A percentile compares a stretch with the other conserved stretches of the same genome.
These are phyloP conservation scores for Epinotia nisella DNA, from an alignment of 2,888 invertebrate genomes.

Conservation along the genomic window DNA sequence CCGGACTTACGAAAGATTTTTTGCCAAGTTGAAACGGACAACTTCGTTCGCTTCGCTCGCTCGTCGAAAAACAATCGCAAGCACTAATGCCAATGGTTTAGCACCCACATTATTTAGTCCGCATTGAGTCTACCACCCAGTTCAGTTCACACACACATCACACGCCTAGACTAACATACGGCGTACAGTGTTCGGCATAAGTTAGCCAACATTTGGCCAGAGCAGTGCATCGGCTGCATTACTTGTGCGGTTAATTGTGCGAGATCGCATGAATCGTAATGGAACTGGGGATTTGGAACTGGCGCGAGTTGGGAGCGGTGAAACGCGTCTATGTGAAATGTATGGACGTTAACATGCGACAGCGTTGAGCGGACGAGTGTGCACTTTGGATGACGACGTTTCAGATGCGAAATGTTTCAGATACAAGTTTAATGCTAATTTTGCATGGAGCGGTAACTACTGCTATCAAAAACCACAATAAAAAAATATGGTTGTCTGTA, in stretches of 20 bases:
- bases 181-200: not conserved
- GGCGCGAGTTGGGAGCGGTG: not conserved
- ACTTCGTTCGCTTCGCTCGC: too few relatives aligned
- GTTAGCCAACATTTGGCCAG: not conserved
- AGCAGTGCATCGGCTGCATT: not conserved
- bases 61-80: too few relatives aligned
- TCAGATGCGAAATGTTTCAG: too few relatives aligned
- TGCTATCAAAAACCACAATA: too few relatives aligned
- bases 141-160: not conserved
- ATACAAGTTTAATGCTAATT: too few relatives aligned
- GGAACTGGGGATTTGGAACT: not conserved
- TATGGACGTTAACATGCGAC: not conserved
- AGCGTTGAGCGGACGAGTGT: not conserved
- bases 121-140: not conserved
- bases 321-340: not conserved
- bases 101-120: not conserved
- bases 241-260: conserved; percentile 27
- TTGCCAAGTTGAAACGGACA: too few relatives aligned
- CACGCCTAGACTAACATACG: not conserved
- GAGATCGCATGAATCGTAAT: conserved; percentile 16
- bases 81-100: too few relatives aligned
- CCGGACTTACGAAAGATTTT: too few relatives aligned
- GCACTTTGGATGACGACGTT: not conserved
- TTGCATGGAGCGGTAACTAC: too few relatives aligned
- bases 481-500: too few relatives aligned